phyloP scores from a whole-genome alignment of 2,888 invertebrate genomes.

The Polymixis flavicincta region DNA sequence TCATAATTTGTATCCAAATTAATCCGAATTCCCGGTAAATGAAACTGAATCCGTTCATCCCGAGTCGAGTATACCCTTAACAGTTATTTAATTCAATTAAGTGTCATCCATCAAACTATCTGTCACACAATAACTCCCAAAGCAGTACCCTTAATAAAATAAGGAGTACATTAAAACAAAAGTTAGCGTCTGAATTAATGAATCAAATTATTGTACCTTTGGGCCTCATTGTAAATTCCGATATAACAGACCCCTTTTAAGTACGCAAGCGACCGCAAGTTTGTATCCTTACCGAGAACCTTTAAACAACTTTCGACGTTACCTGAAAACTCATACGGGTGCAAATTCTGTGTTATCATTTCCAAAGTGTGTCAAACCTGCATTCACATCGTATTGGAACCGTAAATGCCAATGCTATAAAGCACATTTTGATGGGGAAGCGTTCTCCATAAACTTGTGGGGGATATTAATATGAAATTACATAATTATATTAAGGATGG shows the following conservation, averaged over 20 bases:
- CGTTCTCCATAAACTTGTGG: constrained; percentile 63
- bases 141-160: constrained; percentile 59
- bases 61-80: constrained; percentile 5
- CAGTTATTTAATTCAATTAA: constrained; percentile 59
- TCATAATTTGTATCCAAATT: not conserved
- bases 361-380: constrained; percentile 15
- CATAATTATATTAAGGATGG: constrained; percentile 61
- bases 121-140: constrained; percentile 48
- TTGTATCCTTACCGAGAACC: not conserved
- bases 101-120: constrained; percentile 57
- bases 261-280: constrained; percentile 55
- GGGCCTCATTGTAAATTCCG: constrained; percentile 69
- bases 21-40: not conserved
- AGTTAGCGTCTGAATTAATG: constrained; percentile 67
- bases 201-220: constrained; percentile 69
- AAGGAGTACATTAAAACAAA: constrained; percentile 66
- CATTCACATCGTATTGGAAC: constrained; percentile 28
- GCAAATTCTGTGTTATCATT: not conserved
- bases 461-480: constrained; percentile 66
- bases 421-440: constrained; percentile 67
- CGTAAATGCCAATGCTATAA: constrained; percentile 66
- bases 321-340: not conserved
- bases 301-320: too few species aligned
- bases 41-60: constrained; percentile 11
- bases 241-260: constrained; percentile 67